A percentile compares a stretch with the other conserved stretches of the same genome.
phyloP scores from a whole-genome alignment of 1,140 invertebrate genomes.

The Paracyclopina nana region DNA sequence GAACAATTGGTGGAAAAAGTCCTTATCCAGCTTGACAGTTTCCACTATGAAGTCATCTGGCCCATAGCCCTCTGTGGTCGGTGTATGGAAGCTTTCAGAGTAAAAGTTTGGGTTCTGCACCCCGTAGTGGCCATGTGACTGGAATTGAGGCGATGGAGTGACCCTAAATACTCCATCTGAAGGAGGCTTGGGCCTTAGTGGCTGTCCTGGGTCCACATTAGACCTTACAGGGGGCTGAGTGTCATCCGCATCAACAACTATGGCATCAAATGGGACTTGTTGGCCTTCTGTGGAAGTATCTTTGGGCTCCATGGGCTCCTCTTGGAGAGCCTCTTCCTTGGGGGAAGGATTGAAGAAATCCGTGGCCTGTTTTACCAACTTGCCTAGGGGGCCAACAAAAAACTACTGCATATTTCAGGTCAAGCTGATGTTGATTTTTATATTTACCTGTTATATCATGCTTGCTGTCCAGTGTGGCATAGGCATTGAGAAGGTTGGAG shows the following conservation, averaged over 20 bases:
- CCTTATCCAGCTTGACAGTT: conserved; percentile 13
- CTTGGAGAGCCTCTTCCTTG: too few species aligned
- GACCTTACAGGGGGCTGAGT: neutral
- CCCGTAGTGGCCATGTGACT: conserved; percentile 9
- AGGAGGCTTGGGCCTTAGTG: conserved; percentile 11
- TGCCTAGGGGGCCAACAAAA: too few species aligned
- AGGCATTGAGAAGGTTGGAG: conserved; percentile 15
- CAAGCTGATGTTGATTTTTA: neutral
- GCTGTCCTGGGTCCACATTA: conserved; percentile 2
- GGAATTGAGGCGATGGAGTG: conserved; percentile 1
- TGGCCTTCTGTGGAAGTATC: too few species aligned
- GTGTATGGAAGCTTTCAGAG: neutral
- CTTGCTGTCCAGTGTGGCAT: conserved; percentile 16
- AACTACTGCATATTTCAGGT: neutral
- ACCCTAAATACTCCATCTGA: conserved; percentile 5
- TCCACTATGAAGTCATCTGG: conserved; percentile 15
- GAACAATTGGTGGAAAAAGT: conserved; percentile 14
- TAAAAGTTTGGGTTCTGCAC: conserved; percentile 11
- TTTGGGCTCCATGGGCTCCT: too few species aligned
- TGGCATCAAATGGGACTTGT: neutral
- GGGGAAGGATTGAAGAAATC: too few species aligned
- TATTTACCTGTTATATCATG: conserved; percentile 16
- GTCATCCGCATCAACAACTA: conserved; percentile 4
- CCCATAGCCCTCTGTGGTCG: conserved; percentile 4
- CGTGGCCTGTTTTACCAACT: too few species aligned